A percentile compares a stretch with the other conserved stretches of the same genome.
Conservation (phyloP, 2,797 vertebrate species). For the Mycteria americana region DNA sequence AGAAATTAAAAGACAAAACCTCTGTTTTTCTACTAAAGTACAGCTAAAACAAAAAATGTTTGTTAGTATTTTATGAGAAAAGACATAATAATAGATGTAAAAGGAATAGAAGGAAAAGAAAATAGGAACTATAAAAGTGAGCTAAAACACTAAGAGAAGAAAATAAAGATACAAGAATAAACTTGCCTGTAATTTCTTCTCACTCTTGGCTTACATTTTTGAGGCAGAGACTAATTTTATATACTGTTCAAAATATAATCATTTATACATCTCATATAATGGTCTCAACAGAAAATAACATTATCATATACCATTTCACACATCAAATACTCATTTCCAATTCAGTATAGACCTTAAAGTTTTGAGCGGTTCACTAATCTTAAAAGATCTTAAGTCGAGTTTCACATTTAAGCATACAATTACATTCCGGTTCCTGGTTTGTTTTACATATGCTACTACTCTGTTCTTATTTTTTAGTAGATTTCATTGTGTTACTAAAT, state of each 20-base stretch:
- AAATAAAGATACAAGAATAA: not conserved
- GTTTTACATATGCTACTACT: not conserved
- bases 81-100: not conserved
- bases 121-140: not conserved
- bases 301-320: not conserved
- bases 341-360: not conserved
- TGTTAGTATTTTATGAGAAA: not conserved
- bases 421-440: not conserved
- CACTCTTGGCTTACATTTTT: not conserved
- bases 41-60: not conserved
- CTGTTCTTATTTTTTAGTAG: not conserved
- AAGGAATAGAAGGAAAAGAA: not conserved
- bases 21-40: not conserved
- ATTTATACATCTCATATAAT: not conserved
- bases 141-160: not conserved
- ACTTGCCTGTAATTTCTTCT: not conserved
- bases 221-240: not conserved
- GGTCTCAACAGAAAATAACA: not conserved
- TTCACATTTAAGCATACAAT: not conserved
- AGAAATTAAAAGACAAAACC: not conserved
- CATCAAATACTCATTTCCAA: not conserved
- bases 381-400: not conserved
- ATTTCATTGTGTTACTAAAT: not conserved
- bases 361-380: not conserved
- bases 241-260: not conserved